Conservation (phyloP, 1,140 invertebrate species). For the Periplaneta americana region DNA sequence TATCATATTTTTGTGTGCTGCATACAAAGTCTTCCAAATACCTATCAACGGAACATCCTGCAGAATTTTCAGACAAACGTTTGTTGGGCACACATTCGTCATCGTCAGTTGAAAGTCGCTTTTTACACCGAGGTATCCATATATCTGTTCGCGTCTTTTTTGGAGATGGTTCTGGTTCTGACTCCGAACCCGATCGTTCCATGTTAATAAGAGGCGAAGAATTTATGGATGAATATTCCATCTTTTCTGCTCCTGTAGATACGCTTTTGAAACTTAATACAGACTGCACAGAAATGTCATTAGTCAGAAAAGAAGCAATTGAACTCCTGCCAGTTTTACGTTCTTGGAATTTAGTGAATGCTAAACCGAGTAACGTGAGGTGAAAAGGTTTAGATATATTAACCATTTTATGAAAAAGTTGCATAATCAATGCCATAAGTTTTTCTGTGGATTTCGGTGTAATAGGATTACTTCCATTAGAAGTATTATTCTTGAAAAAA, state of each 20-base stretch:
- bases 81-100: background rate
- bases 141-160: slow-evolving; percentile 46
- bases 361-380: slow-evolving; percentile 67
- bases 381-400: slow-evolving; percentile 67
- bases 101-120: background rate
- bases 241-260: slow-evolving; percentile 16
- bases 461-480: background rate
- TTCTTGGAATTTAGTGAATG: slow-evolving; percentile 73
- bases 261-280: slow-evolving; percentile 48
- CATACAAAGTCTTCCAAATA: too few species aligned
- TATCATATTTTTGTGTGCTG: background rate
- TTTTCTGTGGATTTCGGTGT: slow-evolving; percentile 49
- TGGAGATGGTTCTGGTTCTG: slow-evolving; percentile 60
- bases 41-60: background rate
- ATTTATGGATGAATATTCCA: background rate
- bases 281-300: slow-evolving; percentile 63
- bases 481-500: background rate
- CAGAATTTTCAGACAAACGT: background rate
- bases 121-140: background rate
- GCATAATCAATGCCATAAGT: slow-evolving; percentile 63
- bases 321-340: slow-evolving; percentile 53
- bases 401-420: slow-evolving; percentile 65
- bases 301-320: slow-evolving; percentile 64
- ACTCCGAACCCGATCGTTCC: slow-evolving; percentile 41
- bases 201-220: slow-evolving; percentile 22